Evolutionary conservation across 2,113 vertebrate species (phyloP).

Genomic region (Dromas ardeola): DNA sequence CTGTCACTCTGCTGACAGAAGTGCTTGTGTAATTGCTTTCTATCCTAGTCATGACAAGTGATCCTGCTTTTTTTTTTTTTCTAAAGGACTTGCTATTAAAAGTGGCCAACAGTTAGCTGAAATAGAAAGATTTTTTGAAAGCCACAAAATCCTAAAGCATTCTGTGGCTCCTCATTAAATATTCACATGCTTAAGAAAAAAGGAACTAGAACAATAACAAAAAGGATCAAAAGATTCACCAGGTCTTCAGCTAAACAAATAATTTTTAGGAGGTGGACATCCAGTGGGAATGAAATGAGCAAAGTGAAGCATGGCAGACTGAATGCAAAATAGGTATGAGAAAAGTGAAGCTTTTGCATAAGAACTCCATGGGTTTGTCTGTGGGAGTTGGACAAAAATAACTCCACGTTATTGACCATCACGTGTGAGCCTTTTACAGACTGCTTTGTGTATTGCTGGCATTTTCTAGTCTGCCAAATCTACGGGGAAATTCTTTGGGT

Average conservation of each 20-base stretch:
- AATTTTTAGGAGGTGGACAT: not conserved
- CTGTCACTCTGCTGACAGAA: not conserved
- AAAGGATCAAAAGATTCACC: not conserved
- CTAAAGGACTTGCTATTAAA: not conserved
- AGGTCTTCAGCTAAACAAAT: not conserved
- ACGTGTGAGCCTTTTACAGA: not conserved
- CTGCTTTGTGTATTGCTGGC: not conserved
- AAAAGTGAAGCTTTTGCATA: not conserved
- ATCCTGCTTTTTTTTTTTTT: not conserved
- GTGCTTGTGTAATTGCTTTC: not conserved
- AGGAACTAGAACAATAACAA: not conserved
- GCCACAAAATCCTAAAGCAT: not conserved
- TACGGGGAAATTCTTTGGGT: not conserved
- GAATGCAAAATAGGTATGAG: not conserved
- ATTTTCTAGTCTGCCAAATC: not conserved
- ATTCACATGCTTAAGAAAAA: not conserved
- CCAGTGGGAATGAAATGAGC: not conserved
- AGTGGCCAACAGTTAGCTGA: not conserved
- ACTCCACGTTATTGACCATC: not conserved
- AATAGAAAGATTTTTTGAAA: not conserved
- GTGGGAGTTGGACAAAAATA: not conserved
- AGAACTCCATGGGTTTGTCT: not conserved
- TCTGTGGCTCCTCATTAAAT: not conserved
- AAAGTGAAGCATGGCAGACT: not conserved
- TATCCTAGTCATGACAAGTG: not conserved